Evolutionary conservation across 2,797 vertebrate genomes (phyloP).

Genomic region (Zalophus californianus): DNA sequence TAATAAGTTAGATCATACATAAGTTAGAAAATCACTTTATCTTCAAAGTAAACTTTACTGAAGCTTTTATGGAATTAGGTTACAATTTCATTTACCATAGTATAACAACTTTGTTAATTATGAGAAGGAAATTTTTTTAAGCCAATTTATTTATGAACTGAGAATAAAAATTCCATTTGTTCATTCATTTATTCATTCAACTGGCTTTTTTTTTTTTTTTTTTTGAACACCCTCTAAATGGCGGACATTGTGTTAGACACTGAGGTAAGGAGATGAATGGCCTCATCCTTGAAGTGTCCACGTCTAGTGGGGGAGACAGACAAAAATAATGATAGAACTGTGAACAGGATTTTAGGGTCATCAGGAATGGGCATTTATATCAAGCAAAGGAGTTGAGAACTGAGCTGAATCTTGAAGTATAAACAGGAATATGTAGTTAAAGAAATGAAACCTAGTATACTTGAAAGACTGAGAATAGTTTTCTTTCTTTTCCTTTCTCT

Average conservation of each 20-base stretch:
- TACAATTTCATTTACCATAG: background rate
- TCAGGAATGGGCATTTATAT: background rate
- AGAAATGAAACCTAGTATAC: background rate
- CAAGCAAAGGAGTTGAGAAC: background rate
- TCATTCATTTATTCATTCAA: background rate
- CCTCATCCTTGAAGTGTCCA: background rate
- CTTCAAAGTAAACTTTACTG: slow-evolving; percentile 53
- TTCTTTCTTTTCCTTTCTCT: background rate
- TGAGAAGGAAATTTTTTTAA: slow-evolving; percentile 12
- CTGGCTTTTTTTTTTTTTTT: background rate
- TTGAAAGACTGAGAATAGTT: background rate
- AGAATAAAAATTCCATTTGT: background rate
- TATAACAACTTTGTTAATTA: slow-evolving; percentile 20
- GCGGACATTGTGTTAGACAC: background rate
- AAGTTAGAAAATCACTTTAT: slow-evolving; percentile 24
- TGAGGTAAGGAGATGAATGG: background rate
- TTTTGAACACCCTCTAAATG: background rate
- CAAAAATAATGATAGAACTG: slow-evolving; percentile 16
- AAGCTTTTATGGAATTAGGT: background rate
- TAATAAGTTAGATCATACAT: background rate
- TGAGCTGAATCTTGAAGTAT: background rate
- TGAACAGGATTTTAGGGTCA: background rate
- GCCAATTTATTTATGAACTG: background rate
- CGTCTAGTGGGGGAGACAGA: background rate
- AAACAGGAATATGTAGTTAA: background rate